Conservation (phyloP, 2,113 vertebrate genomes). For the Microcebus tavaratra region DNA sequence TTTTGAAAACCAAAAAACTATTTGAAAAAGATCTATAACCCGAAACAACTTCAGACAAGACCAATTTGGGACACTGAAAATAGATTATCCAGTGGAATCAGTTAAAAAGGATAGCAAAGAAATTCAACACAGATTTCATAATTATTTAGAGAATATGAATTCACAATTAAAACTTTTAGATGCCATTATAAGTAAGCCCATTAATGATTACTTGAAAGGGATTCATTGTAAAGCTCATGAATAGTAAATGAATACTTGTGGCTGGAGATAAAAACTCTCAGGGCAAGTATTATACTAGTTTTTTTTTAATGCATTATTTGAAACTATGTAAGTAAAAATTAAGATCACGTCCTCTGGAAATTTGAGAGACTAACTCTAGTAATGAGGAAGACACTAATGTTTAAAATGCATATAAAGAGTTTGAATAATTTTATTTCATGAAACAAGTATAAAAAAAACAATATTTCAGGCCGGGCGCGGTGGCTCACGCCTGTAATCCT, state of each 20-base stretch:
- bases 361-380: neutral
- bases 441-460: neutral
- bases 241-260: neutral
- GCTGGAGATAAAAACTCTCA: slow-evolving; percentile 3
- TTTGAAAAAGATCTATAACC: neutral
- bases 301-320: neutral
- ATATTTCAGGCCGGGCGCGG: no score
- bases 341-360: neutral
- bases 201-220: slow-evolving; percentile 24
- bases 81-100: neutral
- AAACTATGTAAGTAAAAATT: slow-evolving; percentile 27
- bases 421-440: neutral
- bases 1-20: neutral
- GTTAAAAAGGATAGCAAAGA: slow-evolving; percentile 19
- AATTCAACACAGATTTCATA: neutral
- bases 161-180: slow-evolving; percentile 28
- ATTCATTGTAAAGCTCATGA: neutral
- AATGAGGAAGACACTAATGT: neutral
- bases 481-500: no score
- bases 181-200: neutral
- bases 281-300: neutral
- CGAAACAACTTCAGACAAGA: neutral
- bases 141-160: neutral
- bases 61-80: neutral
- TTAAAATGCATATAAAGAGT: slow-evolving; percentile 8